phyloP scores from a whole-genome alignment of 2,797 vertebrate species.

The Carcharodon carcharias region DNA sequence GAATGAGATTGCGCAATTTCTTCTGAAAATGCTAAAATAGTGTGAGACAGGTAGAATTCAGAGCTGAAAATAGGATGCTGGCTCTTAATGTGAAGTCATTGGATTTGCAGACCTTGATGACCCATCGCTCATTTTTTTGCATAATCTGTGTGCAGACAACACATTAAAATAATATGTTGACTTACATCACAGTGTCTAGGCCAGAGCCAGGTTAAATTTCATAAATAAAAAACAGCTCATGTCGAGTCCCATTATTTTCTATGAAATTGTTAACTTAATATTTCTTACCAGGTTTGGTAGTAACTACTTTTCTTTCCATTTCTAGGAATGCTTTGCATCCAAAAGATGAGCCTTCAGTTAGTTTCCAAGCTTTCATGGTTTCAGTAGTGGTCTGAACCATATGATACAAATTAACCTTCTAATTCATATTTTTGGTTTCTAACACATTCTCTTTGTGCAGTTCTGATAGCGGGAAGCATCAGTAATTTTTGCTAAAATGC shows the following conservation, averaged over 20 bases:
- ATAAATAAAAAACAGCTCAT: background rate
- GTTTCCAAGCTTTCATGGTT: background rate
- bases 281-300: background rate
- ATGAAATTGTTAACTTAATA: conserved; percentile 13
- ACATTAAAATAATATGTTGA: conserved; percentile 7
- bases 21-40: background rate
- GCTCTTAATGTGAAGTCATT: background rate
- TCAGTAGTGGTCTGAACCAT: background rate
- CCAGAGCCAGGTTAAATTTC: background rate
- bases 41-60: background rate
- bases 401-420: conserved; percentile 45
- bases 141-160: background rate
- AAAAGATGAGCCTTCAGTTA: background rate
- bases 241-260: background rate
- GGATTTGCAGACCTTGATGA: background rate
- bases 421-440: background rate
- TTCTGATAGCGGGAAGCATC: background rate
- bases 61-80: background rate
- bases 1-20: background rate
- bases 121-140: background rate
- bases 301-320: background rate
- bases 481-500: background rate
- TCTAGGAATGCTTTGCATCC: background rate
- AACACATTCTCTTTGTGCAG: conserved; percentile 27
- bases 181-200: background rate